Evolutionary conservation across 2,888 invertebrate species (phyloP).

Genomic region (Tachystola acroxantha): DNA sequence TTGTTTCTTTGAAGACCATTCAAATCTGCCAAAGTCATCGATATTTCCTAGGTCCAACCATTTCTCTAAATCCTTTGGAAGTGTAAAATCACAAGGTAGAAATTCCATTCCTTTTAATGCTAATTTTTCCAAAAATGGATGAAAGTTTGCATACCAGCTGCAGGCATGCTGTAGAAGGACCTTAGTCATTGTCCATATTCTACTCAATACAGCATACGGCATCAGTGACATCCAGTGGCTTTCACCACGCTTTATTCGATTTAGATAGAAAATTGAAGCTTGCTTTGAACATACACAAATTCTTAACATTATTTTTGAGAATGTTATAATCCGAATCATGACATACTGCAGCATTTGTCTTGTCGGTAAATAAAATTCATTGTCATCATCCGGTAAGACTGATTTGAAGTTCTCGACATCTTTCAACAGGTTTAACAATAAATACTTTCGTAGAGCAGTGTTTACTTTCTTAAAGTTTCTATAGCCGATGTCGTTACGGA

Average conservation of each 20-base stretch:
- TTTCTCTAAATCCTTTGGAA: constrained; percentile 62
- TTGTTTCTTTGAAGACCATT: constrained; percentile 48
- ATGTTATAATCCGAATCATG: constrained; percentile 71
- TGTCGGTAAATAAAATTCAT: constrained; percentile 67
- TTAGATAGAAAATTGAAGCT: constrained; percentile 68
- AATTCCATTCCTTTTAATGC: constrained; percentile 63
- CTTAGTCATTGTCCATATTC: constrained; percentile 73
- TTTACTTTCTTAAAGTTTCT: constrained; percentile 75
- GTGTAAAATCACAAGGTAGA: constrained; percentile 55
- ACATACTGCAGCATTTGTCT: constrained; percentile 79
- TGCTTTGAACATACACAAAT: constrained; percentile 64
- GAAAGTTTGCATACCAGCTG: constrained; percentile 69
- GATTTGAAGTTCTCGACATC: constrained; percentile 52
- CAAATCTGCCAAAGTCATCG: constrained; percentile 52
- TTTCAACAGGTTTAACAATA: constrained; percentile 60
- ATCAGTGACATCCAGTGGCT: constrained; percentile 76
- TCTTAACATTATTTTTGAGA: constrained; percentile 74
- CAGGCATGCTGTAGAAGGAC: constrained; percentile 65
- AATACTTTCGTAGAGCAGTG: constrained; percentile 68
- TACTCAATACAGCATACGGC: constrained; percentile 72
- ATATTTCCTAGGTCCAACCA: constrained; percentile 72
- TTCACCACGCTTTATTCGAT: constrained; percentile 73
- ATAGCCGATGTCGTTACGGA: constrained; percentile 77
- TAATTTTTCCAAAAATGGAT: constrained; percentile 50
- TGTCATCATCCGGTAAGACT: constrained; percentile 40